phyloP scores from a whole-genome alignment of 1,140 invertebrate genomes.

The Zophobas morio region DNA sequence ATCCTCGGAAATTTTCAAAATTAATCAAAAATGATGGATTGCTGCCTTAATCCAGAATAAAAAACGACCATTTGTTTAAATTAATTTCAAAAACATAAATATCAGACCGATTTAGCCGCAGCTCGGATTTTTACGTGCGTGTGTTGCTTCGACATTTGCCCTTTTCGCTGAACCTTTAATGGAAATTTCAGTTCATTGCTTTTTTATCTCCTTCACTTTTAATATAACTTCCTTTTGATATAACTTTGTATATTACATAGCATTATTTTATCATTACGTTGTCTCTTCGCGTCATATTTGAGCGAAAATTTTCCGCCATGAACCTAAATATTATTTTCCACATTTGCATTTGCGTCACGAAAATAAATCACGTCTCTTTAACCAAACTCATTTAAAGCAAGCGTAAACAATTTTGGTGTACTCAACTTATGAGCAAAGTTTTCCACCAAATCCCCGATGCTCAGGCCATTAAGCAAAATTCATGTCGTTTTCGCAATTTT shows the following conservation, averaged over 20 bases:
- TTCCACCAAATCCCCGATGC: conserved; percentile 12
- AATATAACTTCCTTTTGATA: conserved; percentile 18
- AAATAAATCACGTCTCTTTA: conserved; percentile 20
- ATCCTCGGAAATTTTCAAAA: no score
- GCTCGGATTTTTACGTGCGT: neutral
- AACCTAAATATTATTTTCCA: conserved; percentile 2
- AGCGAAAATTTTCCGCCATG: neutral
- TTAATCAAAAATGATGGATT: no score
- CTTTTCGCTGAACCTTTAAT: neutral
- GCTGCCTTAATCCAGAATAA: no score
- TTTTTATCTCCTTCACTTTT: conserved; percentile 24
- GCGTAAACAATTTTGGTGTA: conserved; percentile 13
- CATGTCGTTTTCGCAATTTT: neutral
- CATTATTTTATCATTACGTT: conserved; percentile 27
- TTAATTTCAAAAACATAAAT: no score
- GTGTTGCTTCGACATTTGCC: conserved; percentile 1
- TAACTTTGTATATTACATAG: conserved; percentile 16
- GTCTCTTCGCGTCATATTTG: neutral
- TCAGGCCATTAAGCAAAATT: conserved; percentile 6
- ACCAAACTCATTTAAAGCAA: conserved; percentile 28
- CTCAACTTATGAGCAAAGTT: conserved; percentile 11
- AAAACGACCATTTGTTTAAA: no score
- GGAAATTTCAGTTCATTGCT: conserved; percentile 28
- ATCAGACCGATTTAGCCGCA: neutral
- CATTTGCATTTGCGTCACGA: conserved; percentile 15